Evolutionary conservation across 1,140 invertebrate genomes (phyloP).

Genomic region (Steinernema khuongi): DNA sequence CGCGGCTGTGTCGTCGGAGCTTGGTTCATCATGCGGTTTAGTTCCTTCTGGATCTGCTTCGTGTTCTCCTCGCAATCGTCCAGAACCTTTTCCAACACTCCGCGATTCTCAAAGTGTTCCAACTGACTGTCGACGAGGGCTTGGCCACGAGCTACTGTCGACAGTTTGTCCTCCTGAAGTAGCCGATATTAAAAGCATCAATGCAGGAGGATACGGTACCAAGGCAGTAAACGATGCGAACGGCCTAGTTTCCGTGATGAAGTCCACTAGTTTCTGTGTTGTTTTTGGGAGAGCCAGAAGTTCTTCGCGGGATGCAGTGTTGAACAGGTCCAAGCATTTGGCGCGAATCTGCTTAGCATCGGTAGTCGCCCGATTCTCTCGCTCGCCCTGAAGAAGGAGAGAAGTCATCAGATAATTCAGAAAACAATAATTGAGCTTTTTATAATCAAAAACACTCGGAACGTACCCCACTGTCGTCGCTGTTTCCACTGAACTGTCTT

Average conservation of each 20-base stretch:
- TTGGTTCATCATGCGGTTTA: constrained; percentile 23
- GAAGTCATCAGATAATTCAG: background rate
- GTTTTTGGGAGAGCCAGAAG: constrained; percentile 36
- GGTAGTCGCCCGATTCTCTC: constrained; percentile 13
- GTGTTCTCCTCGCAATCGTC: constrained; percentile 45
- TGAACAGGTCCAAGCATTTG: constrained; percentile 46
- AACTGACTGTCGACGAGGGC: constrained; percentile 23
- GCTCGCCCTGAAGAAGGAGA: constrained; percentile 22
- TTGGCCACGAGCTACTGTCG: constrained; percentile 8
- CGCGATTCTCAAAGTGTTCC: constrained; percentile 34
- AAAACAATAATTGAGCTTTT: constrained; percentile 21
- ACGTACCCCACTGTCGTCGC: constrained; percentile 32
- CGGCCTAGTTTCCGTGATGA: constrained; percentile 30
- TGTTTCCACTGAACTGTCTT: constrained; percentile 21
- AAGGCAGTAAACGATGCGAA: background rate
- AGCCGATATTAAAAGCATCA: constrained; percentile 7
- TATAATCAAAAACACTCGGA: background rate
- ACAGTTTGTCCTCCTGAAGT: constrained; percentile 34
- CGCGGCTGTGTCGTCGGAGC: background rate
- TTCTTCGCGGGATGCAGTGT: constrained; percentile 34
- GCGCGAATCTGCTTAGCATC: constrained; percentile 22
- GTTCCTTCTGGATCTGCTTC: constrained; percentile 38
- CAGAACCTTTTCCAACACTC: constrained; percentile 45
- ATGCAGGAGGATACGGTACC: background rate
- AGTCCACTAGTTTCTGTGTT: constrained; percentile 34